Evolutionary conservation across 1,140 invertebrate species (phyloP).

Genomic region (Bicyclus anynana): DNA sequence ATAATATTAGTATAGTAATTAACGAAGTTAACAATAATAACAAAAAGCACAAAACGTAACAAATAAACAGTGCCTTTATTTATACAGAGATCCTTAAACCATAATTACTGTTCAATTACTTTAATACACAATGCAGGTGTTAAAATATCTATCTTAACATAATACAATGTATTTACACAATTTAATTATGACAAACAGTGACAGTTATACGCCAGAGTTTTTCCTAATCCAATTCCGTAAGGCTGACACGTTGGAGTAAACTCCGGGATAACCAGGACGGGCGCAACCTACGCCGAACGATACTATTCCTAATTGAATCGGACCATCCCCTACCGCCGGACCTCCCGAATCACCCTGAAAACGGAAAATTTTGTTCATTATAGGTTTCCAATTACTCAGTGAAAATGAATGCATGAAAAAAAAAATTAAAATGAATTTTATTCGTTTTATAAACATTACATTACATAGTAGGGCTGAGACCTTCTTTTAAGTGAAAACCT

Average conservation of each 20-base stretch:
- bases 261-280: slow-evolving; percentile 37
- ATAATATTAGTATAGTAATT: too few species aligned
- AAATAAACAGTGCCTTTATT: too few species aligned
- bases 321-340: slow-evolving; percentile 29
- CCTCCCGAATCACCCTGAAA: slow-evolving; percentile 52
- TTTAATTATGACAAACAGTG: neutral
- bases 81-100: too few species aligned
- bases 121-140: neutral
- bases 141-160: neutral
- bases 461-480: too few species aligned
- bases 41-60: too few species aligned
- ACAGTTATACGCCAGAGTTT: slow-evolving; percentile 24
- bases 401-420: too few species aligned
- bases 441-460: too few species aligned
- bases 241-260: slow-evolving; percentile 36
- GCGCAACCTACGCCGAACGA: slow-evolving; percentile 45
- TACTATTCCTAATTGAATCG: slow-evolving; percentile 35
- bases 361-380: neutral
- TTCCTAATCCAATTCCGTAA: slow-evolving; percentile 30
- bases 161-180: neutral
- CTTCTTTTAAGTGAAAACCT: too few species aligned
- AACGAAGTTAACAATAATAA: neutral
- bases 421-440: too few species aligned
- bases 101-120: neutral
- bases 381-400: too few species aligned